A percentile compares a stretch with the other conserved stretches of the same genome.
These are phyloP conservation scores for Apis mellifera DNA, from an alignment of 1,140 invertebrate species.

Conservation along the genomic window Amel_HAv3.1 CM009943.2:10883501-10884000, in stretches of 20 bases:
- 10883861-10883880: not conserved
- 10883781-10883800: too few relatives aligned
- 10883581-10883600: too few relatives aligned
- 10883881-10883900: not conserved
- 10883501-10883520: too few relatives aligned
- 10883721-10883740: not conserved
- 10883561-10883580: not conserved
- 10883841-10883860: not conserved
- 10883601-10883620: not conserved
- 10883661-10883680: not conserved
- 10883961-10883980: not conserved
- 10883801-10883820: too few relatives aligned
- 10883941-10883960: not conserved
- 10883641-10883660: not conserved
- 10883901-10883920: not conserved
- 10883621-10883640: not conserved
- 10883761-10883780: not conserved
- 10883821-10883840: too few relatives aligned
- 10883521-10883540: too few relatives aligned
- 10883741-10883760: not conserved
- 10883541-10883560: too few relatives aligned
- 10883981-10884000: not conserved
- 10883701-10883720: not conserved
- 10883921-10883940: not conserved
- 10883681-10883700: not conserved